phyloP scores from a whole-genome alignment of 1,140 invertebrate genomes.

The Drosophila tsacasi region DNA sequence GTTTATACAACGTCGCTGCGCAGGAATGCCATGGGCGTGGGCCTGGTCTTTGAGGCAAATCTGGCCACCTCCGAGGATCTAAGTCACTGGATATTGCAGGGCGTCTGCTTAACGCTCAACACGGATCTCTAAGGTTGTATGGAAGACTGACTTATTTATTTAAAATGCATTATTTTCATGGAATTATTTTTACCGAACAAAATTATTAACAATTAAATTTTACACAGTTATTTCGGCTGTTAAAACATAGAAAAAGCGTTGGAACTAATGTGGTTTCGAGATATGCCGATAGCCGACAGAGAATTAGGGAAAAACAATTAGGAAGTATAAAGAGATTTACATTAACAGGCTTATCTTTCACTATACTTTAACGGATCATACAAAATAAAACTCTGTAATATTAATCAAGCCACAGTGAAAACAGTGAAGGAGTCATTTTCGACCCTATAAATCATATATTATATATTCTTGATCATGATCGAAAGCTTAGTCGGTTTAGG shows the following conservation, averaged over 20 bases:
- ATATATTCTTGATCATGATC: too few species aligned
- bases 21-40: slow-evolving; percentile 95
- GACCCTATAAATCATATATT: too few species aligned
- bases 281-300: not conserved
- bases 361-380: too few species aligned
- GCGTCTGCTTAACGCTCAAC: slow-evolving; percentile 94
- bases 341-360: too few species aligned
- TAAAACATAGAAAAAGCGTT: not conserved
- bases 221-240: slow-evolving; percentile 7
- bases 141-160: slow-evolving; percentile 16
- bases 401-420: too few species aligned
- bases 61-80: slow-evolving; percentile 91
- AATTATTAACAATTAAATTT: slow-evolving; percentile 3
- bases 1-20: slow-evolving; percentile 94
- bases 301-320: not conserved
- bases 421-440: too few species aligned
- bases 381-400: too few species aligned
- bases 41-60: slow-evolving; percentile 95
- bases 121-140: slow-evolving; percentile 78
- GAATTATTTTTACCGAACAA: slow-evolving; percentile 9
- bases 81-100: slow-evolving; percentile 95
- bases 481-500: too few species aligned
- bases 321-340: too few species aligned
- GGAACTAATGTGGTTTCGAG: not conserved
- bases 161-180: slow-evolving; percentile 25